Evolutionary conservation across 2,888 invertebrate genomes (phyloP), one percentile per base, ranked within the genome.

Genomic region (Leistus spinibarbis): DNA sequence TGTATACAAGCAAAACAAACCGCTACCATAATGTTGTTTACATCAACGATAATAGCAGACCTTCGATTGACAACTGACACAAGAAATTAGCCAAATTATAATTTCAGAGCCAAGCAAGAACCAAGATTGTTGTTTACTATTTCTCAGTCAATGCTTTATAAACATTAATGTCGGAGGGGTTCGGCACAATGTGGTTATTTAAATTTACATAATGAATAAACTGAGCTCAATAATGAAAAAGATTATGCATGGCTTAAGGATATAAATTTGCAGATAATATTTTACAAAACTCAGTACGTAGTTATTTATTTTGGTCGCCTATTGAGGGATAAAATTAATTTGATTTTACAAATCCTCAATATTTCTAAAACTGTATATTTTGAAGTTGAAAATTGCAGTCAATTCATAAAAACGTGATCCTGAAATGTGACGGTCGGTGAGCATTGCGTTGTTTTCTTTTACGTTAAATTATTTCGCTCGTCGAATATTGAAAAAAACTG

Each of bases 401-500:
- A n/a, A n/a, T n/a, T n/a, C n/a, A n/a, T n/a, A n/a, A n/a, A n/a
- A n/a, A n/a, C n/a, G n/a, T n/a, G n/a, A n/a, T n/a, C n/a, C n/a
- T n/a, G n/a, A n/a, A n/a, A n/a, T n/a, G n/a, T n/a, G n/a, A 0
- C 5, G 7, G 40, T 10, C 40, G 40, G 10, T 40, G 60, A 16
- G 22, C 64, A 57, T 24, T 65, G 72, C 27, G 65, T 65, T 72
- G 64, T 64, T 65, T 72, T 72, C 64, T 72, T 72, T 72, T 54
- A 72, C 72, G 66, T 56, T 64, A 72, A 72, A 72, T 72, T 72
- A 72, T 72, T 64, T 72, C 66, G 23, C 40, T 17, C 56, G 65
- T 56, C 53, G 72, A 56, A 72, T 72, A 72, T 72, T 72, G 72
- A 72, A 72, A 72, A 66, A 72, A 72, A 72, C 72, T 64, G 65